Base-by-base conservation (phyloP, 2,888 invertebrate genomes). In the Thereva unica region DNA sequence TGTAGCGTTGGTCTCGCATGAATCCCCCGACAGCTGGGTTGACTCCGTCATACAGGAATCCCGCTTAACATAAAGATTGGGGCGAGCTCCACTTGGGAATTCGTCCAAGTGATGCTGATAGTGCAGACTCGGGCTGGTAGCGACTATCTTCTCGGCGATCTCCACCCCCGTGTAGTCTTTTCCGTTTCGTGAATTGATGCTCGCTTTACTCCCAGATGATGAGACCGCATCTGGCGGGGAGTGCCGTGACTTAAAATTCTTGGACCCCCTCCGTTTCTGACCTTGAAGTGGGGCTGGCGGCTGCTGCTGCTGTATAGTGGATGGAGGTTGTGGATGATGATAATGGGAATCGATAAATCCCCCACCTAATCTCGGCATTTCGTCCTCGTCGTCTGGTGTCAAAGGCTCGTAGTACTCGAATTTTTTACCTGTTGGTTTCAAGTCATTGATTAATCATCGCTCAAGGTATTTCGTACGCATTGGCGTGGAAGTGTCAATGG, bases 41-140 rank as follows among this genome's bases (percentile, higher is more conserved):
- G 77, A 77, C 56, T 80, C 80, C 0, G 80, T 80, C 50, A 80
- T 75, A 69, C 80, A 80, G 0, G 80, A 80, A 65, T 80, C 80
- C 1, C 80, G 75, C 69, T 80, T 80, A 1, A 76, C 9, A 44
- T 70, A 72, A 4, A 71, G 55, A 65, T 68, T 71, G n/a, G 55
- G 23, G 8, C 67, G 64, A 8, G 40, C 47, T 1, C 55, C 50
- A 1, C 41, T 9, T 3, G 69, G 49, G 44, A 70, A 70, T 38
- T 70, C 70, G 50, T 66, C 66, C 23, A 68, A 10, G 10, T 50
- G 64, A 45, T 64, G 66, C 6, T 45, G 61, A 34, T 50, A 61
- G 10, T 61, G 61, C 5, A 23, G 49, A 4, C 38, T 59, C 72
- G 34, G 68, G 64, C 0, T 68, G 5, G 74, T 74, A 47, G 72